Percentiles rank a stretch among this genome's conserved stretches.
Conservation (phyloP, 1,140 invertebrate genomes). For the Periplaneta americana region DNA sequence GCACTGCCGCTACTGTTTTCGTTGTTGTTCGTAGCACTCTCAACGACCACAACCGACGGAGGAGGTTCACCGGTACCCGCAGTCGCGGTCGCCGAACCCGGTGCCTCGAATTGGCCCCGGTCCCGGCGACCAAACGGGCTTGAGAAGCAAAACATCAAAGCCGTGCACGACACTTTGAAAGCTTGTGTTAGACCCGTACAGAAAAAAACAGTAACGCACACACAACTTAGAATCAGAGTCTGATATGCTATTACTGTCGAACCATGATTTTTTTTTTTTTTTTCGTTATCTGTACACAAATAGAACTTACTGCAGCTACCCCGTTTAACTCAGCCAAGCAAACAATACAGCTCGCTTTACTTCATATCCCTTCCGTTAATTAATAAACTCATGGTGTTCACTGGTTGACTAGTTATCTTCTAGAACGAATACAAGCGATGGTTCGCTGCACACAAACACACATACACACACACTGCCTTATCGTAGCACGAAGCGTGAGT, state of each 20-base stretch:
- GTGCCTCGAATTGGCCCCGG: background rate
- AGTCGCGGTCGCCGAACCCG: background rate
- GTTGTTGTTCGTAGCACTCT: background rate
- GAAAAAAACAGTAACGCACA: no score
- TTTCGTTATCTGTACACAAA: no score
- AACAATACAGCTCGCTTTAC: no score
- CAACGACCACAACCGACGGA: background rate
- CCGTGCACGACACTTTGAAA: constrained; percentile 13
- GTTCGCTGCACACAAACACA: background rate
- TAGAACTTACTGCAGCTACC: no score
- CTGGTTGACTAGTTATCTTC: background rate
- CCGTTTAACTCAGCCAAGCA: no score
- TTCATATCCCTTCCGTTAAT: background rate
- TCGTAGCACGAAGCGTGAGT: background rate
- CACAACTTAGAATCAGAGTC: no score
- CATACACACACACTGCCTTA: background rate
- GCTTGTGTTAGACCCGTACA: background rate
- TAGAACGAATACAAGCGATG: background rate
- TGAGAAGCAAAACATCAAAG: constrained; percentile 15
- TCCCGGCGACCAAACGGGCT: constrained; percentile 10
- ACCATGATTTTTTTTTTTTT: no score
- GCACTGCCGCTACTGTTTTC: background rate
- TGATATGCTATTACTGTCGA: no score
- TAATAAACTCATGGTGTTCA: background rate
- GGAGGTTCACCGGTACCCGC: background rate